phyloP scores from a whole-genome alignment of 2,797 vertebrate genomes.

The Poeciliopsis turneri region DNA sequence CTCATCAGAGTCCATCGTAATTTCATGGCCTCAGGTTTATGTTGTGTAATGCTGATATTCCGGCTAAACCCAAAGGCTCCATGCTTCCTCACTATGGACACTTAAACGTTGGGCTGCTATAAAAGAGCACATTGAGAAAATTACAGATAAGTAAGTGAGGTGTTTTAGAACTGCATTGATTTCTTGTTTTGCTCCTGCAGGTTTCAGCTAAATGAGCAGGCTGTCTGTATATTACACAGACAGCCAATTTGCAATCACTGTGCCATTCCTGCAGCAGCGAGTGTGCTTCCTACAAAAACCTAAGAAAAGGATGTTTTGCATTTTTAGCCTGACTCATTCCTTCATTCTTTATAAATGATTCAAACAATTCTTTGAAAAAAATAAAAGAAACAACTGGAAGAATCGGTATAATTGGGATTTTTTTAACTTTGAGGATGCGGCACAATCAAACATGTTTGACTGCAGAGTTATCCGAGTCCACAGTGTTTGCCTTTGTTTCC shows the following conservation, averaged over 20 bases:
- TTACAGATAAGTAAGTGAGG: constrained; percentile 1
- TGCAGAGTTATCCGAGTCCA: constrained; percentile 31
- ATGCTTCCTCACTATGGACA: neutral
- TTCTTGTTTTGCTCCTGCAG: constrained; percentile 28
- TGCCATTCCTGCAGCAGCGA: constrained; percentile 26
- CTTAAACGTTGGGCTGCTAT: neutral
- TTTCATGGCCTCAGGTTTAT: neutral
- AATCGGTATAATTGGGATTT: constrained; percentile 55
- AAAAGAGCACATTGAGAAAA: neutral
- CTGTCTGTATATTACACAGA: constrained; percentile 31
- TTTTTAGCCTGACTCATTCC: constrained; percentile 10
- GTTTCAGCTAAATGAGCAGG: constrained; percentile 37
- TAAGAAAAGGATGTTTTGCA: constrained; percentile 32
- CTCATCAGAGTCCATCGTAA: neutral
- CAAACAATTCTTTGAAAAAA: constrained; percentile 25
- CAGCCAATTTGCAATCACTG: constrained; percentile 57
- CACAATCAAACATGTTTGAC: constrained; percentile 67
- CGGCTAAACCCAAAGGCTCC: neutral
- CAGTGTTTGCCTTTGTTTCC: constrained; percentile 11
- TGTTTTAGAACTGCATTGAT: constrained; percentile 3
- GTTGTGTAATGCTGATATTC: neutral
- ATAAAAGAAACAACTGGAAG: constrained; percentile 29
- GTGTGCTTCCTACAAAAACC: constrained; percentile 34
- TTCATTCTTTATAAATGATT: constrained; percentile 58
- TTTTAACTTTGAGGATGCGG: constrained; percentile 48